Conservation (phyloP, 2,797 vertebrate genomes). For the Aldrovandia affinis region DNA sequence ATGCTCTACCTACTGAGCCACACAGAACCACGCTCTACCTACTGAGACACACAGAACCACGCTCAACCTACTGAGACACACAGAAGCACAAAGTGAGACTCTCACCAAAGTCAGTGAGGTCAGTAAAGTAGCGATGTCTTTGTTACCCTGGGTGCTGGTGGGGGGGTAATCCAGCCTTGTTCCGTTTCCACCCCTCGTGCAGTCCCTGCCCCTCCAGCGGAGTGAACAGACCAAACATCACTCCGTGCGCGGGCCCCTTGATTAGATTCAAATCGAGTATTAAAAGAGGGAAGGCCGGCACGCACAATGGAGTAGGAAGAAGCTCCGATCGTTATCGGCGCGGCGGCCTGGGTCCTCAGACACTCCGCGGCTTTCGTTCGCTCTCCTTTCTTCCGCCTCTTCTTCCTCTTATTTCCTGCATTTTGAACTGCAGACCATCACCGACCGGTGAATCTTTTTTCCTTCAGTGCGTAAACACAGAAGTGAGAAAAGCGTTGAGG, state of each 20-base stretch:
- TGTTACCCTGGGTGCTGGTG: not conserved
- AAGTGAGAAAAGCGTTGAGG: slow-evolving; percentile 20
- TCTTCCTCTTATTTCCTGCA: too few relatives aligned
- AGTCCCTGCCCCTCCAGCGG: slow-evolving; percentile 56
- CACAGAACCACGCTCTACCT: too few relatives aligned
- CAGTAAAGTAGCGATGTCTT: not conserved
- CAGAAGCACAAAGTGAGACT: too few relatives aligned
- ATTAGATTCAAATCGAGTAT: slow-evolving; percentile 69
- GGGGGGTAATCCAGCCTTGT: slow-evolving; percentile 2
- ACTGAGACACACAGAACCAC: too few relatives aligned
- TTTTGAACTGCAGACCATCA: too few relatives aligned
- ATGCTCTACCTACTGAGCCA: too few relatives aligned
- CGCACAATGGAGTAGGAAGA: slow-evolving; percentile 68
- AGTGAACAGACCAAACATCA: slow-evolving; percentile 65
- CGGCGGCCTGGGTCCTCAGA: slow-evolving; percentile 56
- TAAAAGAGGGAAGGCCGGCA: slow-evolving; percentile 53
- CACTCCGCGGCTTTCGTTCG: too few relatives aligned
- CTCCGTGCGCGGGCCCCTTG: slow-evolving; percentile 61
- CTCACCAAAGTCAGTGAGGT: not conserved
- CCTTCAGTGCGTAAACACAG: slow-evolving; percentile 41
- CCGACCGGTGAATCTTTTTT: too few relatives aligned
- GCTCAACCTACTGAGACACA: too few relatives aligned
- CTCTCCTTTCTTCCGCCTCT: too few relatives aligned
- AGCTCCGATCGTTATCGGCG: slow-evolving; percentile 67
- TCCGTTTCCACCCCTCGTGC: slow-evolving; percentile 36